Percentiles rank a stretch among this genome's conserved stretches.
Conservation (phyloP, 2,888 invertebrate genomes). For the Matsumyia berberina region DNA sequence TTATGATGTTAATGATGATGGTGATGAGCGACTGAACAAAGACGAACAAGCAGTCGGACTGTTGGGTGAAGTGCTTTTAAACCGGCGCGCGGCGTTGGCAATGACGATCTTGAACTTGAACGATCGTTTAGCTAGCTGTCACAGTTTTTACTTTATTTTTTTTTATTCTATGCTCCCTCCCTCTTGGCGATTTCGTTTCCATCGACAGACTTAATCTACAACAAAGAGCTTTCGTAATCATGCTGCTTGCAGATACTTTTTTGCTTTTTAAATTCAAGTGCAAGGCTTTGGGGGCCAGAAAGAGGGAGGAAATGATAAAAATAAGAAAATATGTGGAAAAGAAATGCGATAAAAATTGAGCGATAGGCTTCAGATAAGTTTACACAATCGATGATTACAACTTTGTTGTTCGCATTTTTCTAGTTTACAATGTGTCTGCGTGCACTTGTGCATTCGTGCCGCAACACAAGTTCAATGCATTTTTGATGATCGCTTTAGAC, state of each 20-base stretch:
- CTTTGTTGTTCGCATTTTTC: neutral
- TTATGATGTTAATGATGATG: conserved; percentile 42
- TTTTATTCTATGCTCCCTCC: neutral
- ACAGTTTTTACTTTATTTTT: conserved; percentile 19
- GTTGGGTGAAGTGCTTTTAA: conserved; percentile 51
- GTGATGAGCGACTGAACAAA: conserved; percentile 56
- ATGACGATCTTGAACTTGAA: conserved; percentile 76
- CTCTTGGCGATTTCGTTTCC: conserved; percentile 15
- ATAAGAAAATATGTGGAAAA: conserved; percentile 14
- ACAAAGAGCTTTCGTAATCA: conserved; percentile 72
- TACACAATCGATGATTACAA: conserved; percentile 37
- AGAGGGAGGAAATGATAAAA: conserved; percentile 28
- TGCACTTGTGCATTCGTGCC: conserved; percentile 51
- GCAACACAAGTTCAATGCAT: conserved; percentile 64
- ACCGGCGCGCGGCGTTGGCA: conserved; percentile 46
- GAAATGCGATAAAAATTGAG: conserved; percentile 26
- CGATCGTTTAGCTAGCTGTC: conserved; percentile 59
- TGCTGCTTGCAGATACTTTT: conserved; percentile 36
- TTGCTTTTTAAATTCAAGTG: conserved; percentile 61
- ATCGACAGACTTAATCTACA: conserved; percentile 56
- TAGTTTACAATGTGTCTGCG: conserved; percentile 10
- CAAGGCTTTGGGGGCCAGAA: conserved; percentile 47
- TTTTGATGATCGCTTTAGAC: conserved; percentile 52
- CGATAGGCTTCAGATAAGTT: conserved; percentile 28
- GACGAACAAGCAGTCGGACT: conserved; percentile 29